Base-by-base conservation (phyloP, 1,140 invertebrate species). In the Macrotrachela quadricornifera region DNA sequence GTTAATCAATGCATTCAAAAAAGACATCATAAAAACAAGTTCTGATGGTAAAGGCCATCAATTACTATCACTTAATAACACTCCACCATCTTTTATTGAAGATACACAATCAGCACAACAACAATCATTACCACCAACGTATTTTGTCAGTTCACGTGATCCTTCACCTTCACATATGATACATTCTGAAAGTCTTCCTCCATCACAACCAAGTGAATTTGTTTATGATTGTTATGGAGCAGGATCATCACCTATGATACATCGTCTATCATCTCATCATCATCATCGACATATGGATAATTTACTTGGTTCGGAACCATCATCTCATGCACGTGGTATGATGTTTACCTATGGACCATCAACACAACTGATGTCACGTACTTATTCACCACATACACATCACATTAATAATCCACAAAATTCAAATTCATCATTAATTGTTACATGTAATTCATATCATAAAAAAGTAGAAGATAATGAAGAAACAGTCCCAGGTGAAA, bases 361-460 rank as follows among this genome's bases (percentile, higher is more conserved):
- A n/a, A n/a, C 36, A 15, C 49, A 51, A 37, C 44, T 51, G 49
- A 42, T 41, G 1, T 41, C 51, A 11, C 65, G 66, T 55, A 55
- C 81, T 44, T 94, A 94, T 73, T 88, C 88, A 47, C 80, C 82
- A 6, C 85, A 91, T 70, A 85, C 91, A 66, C 82, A 86, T 9
- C 92, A 92, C 85, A 84, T 96, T 39, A 92, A 92, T 64, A 96
- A 30, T 30, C 21, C 2, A 30, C 21, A 30, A 30, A 30, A 30
- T 30, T 30, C 21, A 30, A 2, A 30, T 30, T 30, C 21, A 30
- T 30, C 21, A 30, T 30, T 8, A 30, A 30, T 30, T 2, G 21
- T 30, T 30, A 30, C 21, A 30, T 30, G 21, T 8, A 30, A 8
- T 2, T 30, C 21, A 30, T 30, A 8, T 30, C 3, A 30, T 30